Percentiles rank a stretch among this genome's conserved stretches.
These are phyloP conservation scores for Sminthopsis crassicaudata DNA, from an alignment of 2,113 vertebrate genomes.

Conservation along the genomic window DNA sequence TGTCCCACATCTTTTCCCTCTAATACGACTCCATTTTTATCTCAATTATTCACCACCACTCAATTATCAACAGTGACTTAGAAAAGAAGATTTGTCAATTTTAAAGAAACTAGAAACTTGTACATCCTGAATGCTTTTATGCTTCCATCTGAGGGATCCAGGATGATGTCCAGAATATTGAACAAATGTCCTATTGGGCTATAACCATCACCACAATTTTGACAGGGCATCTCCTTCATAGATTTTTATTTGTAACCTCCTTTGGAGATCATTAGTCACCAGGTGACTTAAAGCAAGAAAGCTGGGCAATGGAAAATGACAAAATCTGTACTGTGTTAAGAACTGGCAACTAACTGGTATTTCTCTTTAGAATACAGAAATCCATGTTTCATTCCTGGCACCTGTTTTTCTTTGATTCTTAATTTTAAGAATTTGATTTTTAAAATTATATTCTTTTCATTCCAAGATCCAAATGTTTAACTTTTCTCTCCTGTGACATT, in stretches of 20 bases:
- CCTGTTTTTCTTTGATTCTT: slow-evolving; percentile 25
- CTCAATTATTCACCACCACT: not conserved
- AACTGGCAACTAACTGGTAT: slow-evolving; percentile 2
- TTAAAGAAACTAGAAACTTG: not conserved
- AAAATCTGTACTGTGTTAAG: slow-evolving; percentile 38
- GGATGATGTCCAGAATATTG: not conserved
- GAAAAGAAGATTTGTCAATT: not conserved
- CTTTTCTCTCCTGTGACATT: not conserved
- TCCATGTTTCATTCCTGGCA: slow-evolving; percentile 8
- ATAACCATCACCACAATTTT: not conserved
- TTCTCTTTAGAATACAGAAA: not conserved
- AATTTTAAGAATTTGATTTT: not conserved
- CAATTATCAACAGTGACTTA: not conserved
- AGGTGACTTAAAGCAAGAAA: slow-evolving; percentile 44
- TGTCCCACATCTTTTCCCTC: not conserved
- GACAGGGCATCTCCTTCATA: not conserved
- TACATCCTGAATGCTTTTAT: not conserved
- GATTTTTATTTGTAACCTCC: not conserved
- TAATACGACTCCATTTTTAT: not conserved
- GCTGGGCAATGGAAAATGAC: slow-evolving; percentile 25
- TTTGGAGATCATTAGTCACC: slow-evolving; percentile 16
- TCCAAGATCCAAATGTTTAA: not conserved
- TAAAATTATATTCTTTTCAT: slow-evolving; percentile 29
- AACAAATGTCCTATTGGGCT: not conserved
- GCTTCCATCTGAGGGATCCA: not conserved